Evolutionary conservation across 2,888 invertebrate genomes (phyloP), one percentile per base, ranked within the genome.

Genomic region (Aporophyla nigra): DNA sequence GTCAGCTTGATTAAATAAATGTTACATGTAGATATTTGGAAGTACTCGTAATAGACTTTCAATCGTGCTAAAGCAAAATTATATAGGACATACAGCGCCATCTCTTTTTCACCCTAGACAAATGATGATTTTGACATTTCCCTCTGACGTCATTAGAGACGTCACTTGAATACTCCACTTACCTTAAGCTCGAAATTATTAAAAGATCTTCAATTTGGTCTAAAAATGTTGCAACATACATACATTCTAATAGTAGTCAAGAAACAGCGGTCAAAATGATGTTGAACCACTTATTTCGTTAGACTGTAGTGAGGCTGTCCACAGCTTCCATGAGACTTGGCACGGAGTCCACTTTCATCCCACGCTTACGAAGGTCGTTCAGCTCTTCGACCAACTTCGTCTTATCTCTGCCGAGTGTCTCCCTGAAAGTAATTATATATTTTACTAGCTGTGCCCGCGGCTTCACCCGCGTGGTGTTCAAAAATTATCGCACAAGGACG

Each of bases 281-380:
- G 46, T 68, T 53, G 16, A 63, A 54, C 24, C 62, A 56, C 51
- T 65, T 33, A 71, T 54, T 24, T 76, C 33, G 14, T 61, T 82
- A 83, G 12, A 79, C 33, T 59, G 89, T 83, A 16, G 97, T 97
- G 40, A 98, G 93, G 71, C 93, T 94, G 85, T 97, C 97, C 43
- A 98, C 97, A n/a, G 97, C 97, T 82, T 97, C 97, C 93, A 97
- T 97, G 2, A 98, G 95, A 81, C 97, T 96, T n/a, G 96, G 96
- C 77, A 95, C 95, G 21, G 97, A 97, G 80, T 97, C 97, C 5
- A 97, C 97, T 87, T 97, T 97, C 92, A 98, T 97, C n/a, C 98
- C 98, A 89, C 97, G 97, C 86, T 96, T 97, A 75, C 97, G 97
- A 85, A 98, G 97, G 78, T 97, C 97, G 67, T 96, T 95, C 76